These are phyloP conservation scores for Caenorhabditis panamensis DNA, from an alignment of 2,888 invertebrate genomes.

Conservation along the genomic window DNA sequence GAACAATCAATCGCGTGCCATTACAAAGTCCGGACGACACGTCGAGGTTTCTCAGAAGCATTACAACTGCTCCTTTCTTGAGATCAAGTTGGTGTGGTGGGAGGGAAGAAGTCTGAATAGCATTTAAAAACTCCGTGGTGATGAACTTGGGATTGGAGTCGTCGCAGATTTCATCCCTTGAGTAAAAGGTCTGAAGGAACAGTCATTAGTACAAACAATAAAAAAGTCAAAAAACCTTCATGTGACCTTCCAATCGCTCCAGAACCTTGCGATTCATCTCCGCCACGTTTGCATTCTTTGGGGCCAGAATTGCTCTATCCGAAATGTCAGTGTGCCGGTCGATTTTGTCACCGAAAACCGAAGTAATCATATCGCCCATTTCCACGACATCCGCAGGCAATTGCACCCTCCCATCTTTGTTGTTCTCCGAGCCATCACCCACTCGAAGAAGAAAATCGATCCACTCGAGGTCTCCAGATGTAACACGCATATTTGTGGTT, in stretches of 20 bases:
- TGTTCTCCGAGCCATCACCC: background rate
- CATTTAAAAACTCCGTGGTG: background rate
- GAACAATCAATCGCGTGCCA: constrained; percentile 9
- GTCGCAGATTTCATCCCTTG: constrained; percentile 1
- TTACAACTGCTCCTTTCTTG: background rate
- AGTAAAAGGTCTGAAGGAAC: constrained; percentile 3
- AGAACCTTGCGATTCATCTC: constrained; percentile 7
- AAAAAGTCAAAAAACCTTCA: constrained; percentile 1
- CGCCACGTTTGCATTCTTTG: constrained; percentile 15
- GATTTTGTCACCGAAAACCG: background rate
- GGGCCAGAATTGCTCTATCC: constrained; percentile 15
- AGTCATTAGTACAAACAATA: no score
- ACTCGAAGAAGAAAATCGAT: background rate
- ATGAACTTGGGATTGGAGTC: background rate
- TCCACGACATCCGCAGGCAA: background rate
- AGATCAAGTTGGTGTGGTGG: background rate
- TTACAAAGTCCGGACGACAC: constrained; percentile 12
- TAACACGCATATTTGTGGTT: background rate
- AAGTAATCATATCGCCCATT: background rate
- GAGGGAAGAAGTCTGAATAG: background rate
- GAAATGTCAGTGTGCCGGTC: background rate
- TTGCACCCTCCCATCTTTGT: background rate
- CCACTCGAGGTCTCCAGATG: background rate
- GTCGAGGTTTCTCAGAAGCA: constrained; percentile 1
- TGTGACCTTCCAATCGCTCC: constrained; percentile 2